Conservation (phyloP, 1,140 invertebrate species). For the Brachystomella parvula region DNA sequence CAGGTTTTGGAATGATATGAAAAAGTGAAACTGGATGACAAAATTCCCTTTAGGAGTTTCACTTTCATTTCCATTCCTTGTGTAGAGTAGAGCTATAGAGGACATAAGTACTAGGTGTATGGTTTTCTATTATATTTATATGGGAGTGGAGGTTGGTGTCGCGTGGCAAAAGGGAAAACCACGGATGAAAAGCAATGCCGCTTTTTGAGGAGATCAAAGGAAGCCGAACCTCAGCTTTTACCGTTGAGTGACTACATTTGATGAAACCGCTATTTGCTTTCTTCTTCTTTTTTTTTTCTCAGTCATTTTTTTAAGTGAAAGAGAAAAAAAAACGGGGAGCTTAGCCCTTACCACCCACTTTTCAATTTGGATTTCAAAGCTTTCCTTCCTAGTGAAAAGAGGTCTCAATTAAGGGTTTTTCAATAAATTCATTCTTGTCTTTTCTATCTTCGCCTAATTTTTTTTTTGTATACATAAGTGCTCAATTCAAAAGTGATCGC, state of each 20-base stretch:
- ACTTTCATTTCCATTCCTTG: background rate
- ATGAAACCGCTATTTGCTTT: slow-evolving; percentile 20
- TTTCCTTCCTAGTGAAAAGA: too few relatives aligned
- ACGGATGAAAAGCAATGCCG: slow-evolving; percentile 29
- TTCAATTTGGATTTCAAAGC: too few relatives aligned
- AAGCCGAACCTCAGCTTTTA: slow-evolving; percentile 29
- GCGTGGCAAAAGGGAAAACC: slow-evolving; percentile 30
- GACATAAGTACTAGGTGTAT: too few relatives aligned
- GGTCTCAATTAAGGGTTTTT: too few relatives aligned
- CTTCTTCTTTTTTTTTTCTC: slow-evolving; percentile 4
- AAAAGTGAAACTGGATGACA: too few relatives aligned
- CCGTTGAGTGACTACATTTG: slow-evolving; percentile 30
- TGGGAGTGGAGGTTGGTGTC: slow-evolving; percentile 19
- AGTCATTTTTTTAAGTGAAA: background rate
- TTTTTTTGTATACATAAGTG: too few relatives aligned
- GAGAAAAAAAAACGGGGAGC: background rate
- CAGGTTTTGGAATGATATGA: too few relatives aligned
- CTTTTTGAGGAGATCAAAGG: slow-evolving; percentile 25
- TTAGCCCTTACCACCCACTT: too few relatives aligned
- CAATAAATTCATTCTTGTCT: too few relatives aligned
- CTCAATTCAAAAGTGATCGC: too few relatives aligned
- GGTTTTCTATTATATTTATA: background rate
- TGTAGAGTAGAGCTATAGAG: background rate
- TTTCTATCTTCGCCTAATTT: too few relatives aligned
- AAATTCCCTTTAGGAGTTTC: too few relatives aligned